phyloP scores from a whole-genome alignment of 2,113 vertebrate genomes.

The Nestor notabilis region DNA sequence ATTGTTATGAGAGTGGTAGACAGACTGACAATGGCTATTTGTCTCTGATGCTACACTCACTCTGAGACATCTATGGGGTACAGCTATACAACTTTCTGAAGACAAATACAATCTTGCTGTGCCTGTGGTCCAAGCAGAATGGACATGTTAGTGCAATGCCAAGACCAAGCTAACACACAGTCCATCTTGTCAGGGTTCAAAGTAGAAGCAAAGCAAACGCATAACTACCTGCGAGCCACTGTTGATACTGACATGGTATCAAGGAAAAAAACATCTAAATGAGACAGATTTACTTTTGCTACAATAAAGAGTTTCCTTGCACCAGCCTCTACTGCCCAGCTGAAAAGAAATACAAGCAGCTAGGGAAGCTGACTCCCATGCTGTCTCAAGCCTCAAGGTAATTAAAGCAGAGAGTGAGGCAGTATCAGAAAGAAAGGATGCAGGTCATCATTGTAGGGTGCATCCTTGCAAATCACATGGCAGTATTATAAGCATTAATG shows the following conservation, averaged over 20 bases:
- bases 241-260: neutral
- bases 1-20: neutral
- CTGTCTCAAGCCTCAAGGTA: neutral
- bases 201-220: neutral
- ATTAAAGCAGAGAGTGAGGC: neutral
- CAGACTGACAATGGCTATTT: neutral
- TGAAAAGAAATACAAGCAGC: neutral
- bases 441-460: neutral
- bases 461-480: neutral
- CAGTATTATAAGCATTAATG: neutral
- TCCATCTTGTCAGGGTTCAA: neutral
- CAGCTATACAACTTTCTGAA: neutral
- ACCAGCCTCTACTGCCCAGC: neutral
- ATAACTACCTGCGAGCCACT: neutral
- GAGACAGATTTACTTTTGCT: neutral
- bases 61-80: neutral
- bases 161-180: neutral
- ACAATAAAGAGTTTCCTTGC: neutral
- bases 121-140: neutral
- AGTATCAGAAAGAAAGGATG: neutral
- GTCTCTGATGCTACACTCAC: constrained; percentile 53
- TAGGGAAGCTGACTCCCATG: neutral
- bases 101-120: neutral
- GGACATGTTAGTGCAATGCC: neutral
- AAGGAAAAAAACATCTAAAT: neutral